These are phyloP conservation scores for Prietella phreatophila DNA, from an alignment of 2,113 vertebrate genomes.

Conservation along the genomic window DNA sequence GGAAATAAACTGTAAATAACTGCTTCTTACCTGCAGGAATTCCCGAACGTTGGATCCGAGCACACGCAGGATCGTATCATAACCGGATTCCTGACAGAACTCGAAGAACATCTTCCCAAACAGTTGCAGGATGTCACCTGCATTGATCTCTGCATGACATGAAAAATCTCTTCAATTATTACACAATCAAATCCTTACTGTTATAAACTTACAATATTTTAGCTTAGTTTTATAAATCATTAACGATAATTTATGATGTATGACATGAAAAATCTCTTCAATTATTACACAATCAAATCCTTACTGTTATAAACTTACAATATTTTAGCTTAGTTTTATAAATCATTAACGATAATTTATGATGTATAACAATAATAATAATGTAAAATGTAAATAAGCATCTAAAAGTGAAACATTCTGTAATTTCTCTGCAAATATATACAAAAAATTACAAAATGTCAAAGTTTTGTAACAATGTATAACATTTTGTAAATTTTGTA, in stretches of 20 bases:
- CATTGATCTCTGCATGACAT: constrained; percentile 84
- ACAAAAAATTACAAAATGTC: too few relatives aligned
- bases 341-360: too few relatives aligned
- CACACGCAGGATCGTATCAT: constrained; percentile 95
- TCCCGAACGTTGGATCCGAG: constrained; percentile 96
- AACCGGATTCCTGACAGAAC: constrained; percentile 98
- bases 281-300: not conserved
- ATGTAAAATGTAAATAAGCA: not conserved
- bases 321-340: not conserved
- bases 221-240: too few relatives aligned
- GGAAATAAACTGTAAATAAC: too few relatives aligned
- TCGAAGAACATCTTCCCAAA: constrained; percentile 99
- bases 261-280: not conserved
- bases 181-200: not conserved
- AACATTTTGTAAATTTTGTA: not conserved
- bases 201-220: not conserved
- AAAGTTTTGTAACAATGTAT: too few relatives aligned
- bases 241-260: not conserved
- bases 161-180: not conserved
- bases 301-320: not conserved
- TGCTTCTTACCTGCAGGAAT: constrained; percentile 88
- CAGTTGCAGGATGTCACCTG: constrained; percentile 95
- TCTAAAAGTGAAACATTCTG: not conserved
- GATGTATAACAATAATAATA: not conserved
- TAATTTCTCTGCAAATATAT: too few relatives aligned